A percentile compares a stretch with the other conserved stretches of the same genome.
Evolutionary conservation across 2,113 vertebrate genomes (phyloP).

Genomic region (Melanerpes formicivorus): DNA sequence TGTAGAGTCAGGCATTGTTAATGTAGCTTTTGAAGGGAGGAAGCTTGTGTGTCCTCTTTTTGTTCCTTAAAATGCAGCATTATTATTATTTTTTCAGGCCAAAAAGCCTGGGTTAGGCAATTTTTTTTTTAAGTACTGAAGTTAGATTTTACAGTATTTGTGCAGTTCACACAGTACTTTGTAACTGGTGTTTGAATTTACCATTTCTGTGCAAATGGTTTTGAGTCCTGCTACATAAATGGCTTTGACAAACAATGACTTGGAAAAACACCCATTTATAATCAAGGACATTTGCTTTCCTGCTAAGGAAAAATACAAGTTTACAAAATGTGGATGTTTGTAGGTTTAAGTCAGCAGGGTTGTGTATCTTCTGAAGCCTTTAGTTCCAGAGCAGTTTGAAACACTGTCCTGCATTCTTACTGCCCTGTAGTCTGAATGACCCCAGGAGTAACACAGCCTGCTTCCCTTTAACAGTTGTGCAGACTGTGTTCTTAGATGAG

Average conservation of each 20-base stretch:
- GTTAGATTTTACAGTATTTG: neutral
- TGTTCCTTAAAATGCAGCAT: neutral
- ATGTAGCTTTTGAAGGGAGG: neutral
- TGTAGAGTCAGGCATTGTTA: neutral
- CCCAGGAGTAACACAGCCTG: neutral
- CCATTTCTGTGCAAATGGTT: neutral
- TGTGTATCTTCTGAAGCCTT: neutral
- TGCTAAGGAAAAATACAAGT: neutral
- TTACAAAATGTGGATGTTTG: neutral
- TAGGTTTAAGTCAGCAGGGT: neutral
- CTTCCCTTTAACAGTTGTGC: neutral
- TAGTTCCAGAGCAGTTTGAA: neutral
- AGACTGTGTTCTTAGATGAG: neutral
- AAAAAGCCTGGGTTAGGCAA: neutral
- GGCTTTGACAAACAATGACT: neutral
- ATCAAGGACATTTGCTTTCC: neutral
- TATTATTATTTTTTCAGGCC: neutral
- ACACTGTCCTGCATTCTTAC: neutral
- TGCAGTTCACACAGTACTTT: neutral
- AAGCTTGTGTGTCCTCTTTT: neutral
- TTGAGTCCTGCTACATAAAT: neutral
- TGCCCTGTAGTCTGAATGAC: neutral
- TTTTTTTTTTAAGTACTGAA: neutral
- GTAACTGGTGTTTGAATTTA: neutral
- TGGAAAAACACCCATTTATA: neutral